Evolutionary conservation across 1,140 invertebrate genomes (phyloP), one percentile per base, ranked within the genome.

Genomic region (Brachionus rubens): DNA sequence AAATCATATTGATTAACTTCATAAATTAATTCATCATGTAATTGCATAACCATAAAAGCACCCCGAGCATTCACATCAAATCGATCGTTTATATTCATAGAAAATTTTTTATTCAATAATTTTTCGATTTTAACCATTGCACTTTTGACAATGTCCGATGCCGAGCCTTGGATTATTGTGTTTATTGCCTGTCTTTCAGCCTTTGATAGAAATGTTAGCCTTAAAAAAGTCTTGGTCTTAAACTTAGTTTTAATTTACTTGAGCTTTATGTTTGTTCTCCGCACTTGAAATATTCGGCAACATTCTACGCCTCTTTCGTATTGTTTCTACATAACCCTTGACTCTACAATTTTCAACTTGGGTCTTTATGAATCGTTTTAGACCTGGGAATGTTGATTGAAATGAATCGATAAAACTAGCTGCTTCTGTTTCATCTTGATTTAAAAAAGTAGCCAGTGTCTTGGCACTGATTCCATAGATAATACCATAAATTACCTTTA

Each of bases 11-110:
- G 28, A 19, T 79, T 77, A 0, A 96, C 92, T 87, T 99, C 94
- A 81, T 92, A 97, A 26, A 99, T 89, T 0, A 99, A 86, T 87
- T 99, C 96, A 86, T 99, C 96, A 81, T 98, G 95, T 77, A 98
- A 86, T 82, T 98, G 93, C 41, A 98, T 85, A 2, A 97, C 88
- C 19, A 96, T 86, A 77, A 87, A 88, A 0, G 88, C 88, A 24
- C 21, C 48, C 4, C 30, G 52, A 59, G 36, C 4, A 28, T 28
- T 65, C 14, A 9, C 7, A 65, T 65, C 59, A 43, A 65, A 65
- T 1, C 59, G 33, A 68, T 21, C 24, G 43, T n/a, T 70, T 48
- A 16, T 59, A 16, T 30, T 54, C 40, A 48, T 47, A 59, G 80
- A 80, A 82, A 79, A 82, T 72, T 59, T 72, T 52, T 78, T 68